phyloP scores from a whole-genome alignment of 1,140 invertebrate genomes.

The Atta colombica region DNA sequence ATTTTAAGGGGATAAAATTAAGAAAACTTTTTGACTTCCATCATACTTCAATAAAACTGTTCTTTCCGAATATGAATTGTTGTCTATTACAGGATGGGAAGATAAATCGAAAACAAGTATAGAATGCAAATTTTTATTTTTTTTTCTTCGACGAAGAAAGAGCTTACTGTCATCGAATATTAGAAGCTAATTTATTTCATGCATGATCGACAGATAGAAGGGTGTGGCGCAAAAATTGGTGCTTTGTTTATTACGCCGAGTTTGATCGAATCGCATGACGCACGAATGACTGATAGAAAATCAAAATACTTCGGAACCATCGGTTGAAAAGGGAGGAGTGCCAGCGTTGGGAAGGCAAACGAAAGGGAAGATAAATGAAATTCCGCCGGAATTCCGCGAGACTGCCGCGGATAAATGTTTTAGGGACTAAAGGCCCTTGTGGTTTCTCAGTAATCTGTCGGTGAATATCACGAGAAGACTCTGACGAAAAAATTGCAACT shows the following conservation, averaged over 20 bases:
- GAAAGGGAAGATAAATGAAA: constrained; percentile 74
- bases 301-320: constrained; percentile 67
- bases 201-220: constrained; percentile 56
- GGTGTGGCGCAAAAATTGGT: constrained; percentile 62
- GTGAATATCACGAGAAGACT: not conserved
- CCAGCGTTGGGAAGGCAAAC: constrained; percentile 24
- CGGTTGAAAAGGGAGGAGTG: constrained; percentile 42
- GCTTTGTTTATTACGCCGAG: constrained; percentile 74
- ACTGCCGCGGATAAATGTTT: constrained; percentile 64
- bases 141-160: not conserved
- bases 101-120: not conserved
- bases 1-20: no score
- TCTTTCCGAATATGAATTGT: not conserved
- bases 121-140: constrained; percentile 12
- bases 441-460: constrained; percentile 34
- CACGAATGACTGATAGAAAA: constrained; percentile 73
- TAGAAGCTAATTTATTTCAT: constrained; percentile 61
- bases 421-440: constrained; percentile 7
- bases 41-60: no score
- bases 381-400: constrained; percentile 55
- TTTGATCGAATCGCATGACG: constrained; percentile 72
- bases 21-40: no score
- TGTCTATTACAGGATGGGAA: not conserved
- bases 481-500: constrained; percentile 6
- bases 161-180: constrained; percentile 15